Evolutionary conservation across 2,113 vertebrate genomes (phyloP).

Genomic region (Orycteropus afer): DNA sequence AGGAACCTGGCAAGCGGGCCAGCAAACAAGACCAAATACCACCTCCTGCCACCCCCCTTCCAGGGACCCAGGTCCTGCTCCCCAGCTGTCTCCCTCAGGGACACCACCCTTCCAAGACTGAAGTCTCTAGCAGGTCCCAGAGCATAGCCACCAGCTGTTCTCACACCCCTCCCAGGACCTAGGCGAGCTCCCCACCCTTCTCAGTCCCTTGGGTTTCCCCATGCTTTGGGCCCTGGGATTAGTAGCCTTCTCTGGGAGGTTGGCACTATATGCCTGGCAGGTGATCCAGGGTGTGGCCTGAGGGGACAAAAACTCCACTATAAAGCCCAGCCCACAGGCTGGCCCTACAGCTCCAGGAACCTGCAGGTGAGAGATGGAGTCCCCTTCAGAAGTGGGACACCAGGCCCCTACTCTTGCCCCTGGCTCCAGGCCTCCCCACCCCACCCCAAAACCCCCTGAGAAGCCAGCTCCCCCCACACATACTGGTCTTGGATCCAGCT

Average conservation of each 20-base stretch:
- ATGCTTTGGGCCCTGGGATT: not conserved
- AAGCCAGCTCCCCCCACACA: not conserved
- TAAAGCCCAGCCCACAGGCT: constrained; percentile 53
- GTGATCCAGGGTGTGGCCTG: constrained; percentile 59
- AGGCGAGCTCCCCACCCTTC: not conserved
- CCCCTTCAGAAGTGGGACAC: not conserved
- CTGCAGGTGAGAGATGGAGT: constrained; percentile 70
- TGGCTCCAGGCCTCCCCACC: not conserved
- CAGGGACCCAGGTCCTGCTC: not conserved
- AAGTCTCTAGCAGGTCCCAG: not conserved
- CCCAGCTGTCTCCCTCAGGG: constrained; percentile 67
- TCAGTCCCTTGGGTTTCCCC: not conserved
- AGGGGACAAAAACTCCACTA: constrained; percentile 36
- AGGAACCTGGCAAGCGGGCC: not conserved
- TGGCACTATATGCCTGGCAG: constrained; percentile 48
- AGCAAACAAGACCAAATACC: constrained; percentile 33
- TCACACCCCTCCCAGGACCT: not conserved
- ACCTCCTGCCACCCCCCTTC: not conserved
- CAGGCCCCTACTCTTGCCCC: not conserved
- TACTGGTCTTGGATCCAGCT: not conserved
- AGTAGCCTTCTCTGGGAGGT: constrained; percentile 67
- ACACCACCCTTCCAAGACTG: not conserved
- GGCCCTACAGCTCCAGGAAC: constrained; percentile 62
- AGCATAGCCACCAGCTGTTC: constrained; percentile 52
- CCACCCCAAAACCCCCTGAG: not conserved